These are phyloP conservation scores for Triplophysa siluroides DNA, from an alignment of 2,113 vertebrate genomes.

Conservation along the genomic window DNA sequence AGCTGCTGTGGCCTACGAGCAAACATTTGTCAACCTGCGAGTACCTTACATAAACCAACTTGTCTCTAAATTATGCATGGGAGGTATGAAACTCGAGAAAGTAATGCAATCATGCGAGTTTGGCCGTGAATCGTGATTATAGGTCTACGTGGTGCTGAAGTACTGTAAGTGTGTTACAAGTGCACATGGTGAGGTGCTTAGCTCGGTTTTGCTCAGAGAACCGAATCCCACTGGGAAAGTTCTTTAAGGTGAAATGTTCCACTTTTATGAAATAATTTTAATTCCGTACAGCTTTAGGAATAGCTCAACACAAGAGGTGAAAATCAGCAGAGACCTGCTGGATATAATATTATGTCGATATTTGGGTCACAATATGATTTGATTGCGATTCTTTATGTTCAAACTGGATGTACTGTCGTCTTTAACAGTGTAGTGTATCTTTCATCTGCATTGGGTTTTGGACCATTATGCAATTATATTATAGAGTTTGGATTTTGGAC, in stretches of 20 bases:
- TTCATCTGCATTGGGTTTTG: too few relatives aligned
- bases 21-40: constrained; percentile 54
- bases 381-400: too few relatives aligned
- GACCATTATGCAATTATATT: too few relatives aligned
- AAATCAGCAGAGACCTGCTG: background rate
- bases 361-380: too few relatives aligned
- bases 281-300: background rate
- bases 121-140: constrained; percentile 22
- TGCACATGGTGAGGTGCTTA: constrained; percentile 13
- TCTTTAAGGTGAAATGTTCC: background rate
- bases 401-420: too few relatives aligned
- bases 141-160: constrained; percentile 21
- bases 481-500: too few relatives aligned
- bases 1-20: constrained; percentile 50
- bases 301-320: background rate
- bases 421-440: too few relatives aligned
- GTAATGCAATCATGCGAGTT: constrained; percentile 10
- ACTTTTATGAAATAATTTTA: background rate
- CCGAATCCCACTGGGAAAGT: constrained; percentile 12
- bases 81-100: constrained; percentile 24
- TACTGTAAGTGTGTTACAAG: constrained; percentile 43
- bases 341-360: too few relatives aligned
- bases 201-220: background rate
- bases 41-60: constrained; percentile 63
- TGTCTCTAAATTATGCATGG: constrained; percentile 38